A percentile compares a stretch with the other conserved stretches of the same genome.
Conservation (phyloP, 2,113 vertebrate species). For the Myocastor coypus region DNA sequence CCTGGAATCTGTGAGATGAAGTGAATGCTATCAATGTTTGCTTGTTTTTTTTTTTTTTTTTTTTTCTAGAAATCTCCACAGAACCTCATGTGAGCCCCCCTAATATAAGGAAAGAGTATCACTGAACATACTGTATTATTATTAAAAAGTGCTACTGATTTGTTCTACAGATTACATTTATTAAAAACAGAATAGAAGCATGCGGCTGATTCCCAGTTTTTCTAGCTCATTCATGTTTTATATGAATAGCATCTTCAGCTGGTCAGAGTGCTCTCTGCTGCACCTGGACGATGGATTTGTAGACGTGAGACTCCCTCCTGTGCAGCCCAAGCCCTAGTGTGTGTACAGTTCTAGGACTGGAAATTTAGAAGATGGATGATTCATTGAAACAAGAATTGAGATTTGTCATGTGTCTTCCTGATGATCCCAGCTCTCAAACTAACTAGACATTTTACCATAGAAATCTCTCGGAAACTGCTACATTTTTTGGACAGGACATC, state of each 20-base stretch:
- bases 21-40: neutral
- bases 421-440: neutral
- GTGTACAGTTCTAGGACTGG: rapidly evolving
- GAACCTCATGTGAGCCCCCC: neutral
- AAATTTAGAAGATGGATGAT: neutral
- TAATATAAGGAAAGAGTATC: conserved; percentile 60
- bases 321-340: neutral
- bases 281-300: neutral
- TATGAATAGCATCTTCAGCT: conserved; percentile 35
- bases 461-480: neutral
- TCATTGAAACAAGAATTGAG: neutral
- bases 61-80: neutral
- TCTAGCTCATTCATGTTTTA: conserved; percentile 38
- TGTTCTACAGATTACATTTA: conserved; percentile 61
- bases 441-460: neutral
- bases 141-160: conserved; percentile 58
- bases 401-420: neutral
- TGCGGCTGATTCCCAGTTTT: conserved; percentile 52
- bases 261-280: neutral
- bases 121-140: conserved; percentile 30
- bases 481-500: neutral
- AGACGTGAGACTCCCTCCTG: conserved; percentile 24
- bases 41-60: neutral
- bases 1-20: conserved; percentile 59
- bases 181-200: conserved; percentile 54